These are phyloP conservation scores for Pleuronectes platessa DNA, from an alignment of 2,113 vertebrate genomes.

Conservation along the genomic window DNA sequence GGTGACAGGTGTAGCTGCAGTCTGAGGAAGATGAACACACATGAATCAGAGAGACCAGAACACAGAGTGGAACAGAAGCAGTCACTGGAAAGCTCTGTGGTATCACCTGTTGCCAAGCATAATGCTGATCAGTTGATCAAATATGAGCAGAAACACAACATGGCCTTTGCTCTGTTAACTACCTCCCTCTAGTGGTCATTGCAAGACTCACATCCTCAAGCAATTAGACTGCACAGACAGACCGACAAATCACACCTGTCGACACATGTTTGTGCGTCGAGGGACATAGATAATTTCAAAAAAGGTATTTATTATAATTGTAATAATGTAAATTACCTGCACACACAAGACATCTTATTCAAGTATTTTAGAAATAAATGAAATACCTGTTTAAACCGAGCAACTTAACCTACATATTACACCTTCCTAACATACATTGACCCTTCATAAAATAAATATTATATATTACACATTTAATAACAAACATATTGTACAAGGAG, in stretches of 20 bases:
- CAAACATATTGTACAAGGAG: no score
- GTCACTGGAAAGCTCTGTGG: background rate
- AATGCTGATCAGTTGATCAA: background rate
- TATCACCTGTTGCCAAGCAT: background rate
- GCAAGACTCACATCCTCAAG: conserved; percentile 3
- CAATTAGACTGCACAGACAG: background rate
- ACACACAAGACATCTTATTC: background rate
- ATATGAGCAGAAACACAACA: background rate
- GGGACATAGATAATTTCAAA: background rate
- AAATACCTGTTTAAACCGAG: no score
- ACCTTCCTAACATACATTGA: no score
- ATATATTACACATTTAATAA: no score
- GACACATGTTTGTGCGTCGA: background rate
- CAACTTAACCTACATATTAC: no score
- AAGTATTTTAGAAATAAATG: background rate
- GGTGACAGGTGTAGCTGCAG: conserved; percentile 92
- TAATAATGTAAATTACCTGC: no score
- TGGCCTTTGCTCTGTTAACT: background rate
- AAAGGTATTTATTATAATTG: no score
- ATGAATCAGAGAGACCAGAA: conserved; percentile 26
- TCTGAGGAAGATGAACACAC: conserved; percentile 75
- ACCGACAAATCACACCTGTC: background rate
- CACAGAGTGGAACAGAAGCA: background rate
- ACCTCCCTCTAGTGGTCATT: conserved; percentile 67
- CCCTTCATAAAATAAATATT: no score